Base-by-base conservation (phyloP, 2,113 vertebrate genomes). In the Hemicordylus capensis region DNA sequence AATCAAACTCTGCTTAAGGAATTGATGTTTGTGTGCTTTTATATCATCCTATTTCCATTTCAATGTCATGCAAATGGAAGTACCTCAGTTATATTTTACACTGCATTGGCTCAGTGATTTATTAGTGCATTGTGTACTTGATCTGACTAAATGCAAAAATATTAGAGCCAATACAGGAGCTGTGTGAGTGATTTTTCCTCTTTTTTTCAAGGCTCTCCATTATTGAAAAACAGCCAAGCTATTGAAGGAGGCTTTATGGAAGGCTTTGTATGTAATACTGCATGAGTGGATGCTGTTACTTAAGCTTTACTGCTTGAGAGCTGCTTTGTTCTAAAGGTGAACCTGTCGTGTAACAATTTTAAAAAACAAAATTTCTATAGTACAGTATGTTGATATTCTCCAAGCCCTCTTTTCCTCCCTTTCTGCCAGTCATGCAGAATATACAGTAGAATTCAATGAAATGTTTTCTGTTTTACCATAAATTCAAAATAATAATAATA, bases 61-160 rank as follows among this genome's bases (percentile, higher is more conserved):
- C 61, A 73, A 46, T 61, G 54, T 48, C 69, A 73, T 83, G 69
- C 34, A 83, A 83, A 73, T 83, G 15, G 54, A 70, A 81, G 51
- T 58, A 81, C 34, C 37, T 70, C 66, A 54, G 48, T 56, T 70
- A 70, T 58, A 70, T 81, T 58, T 81, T 73, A 61, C 81, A 73
- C 56, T n/a, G 46, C 69, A 73, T 83, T 73, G 54, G 69, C 74
- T 83, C 81, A 46, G 69, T 83, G 69, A 83, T 83, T 73, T 83
- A 83, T 39, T 83, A 72, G 67, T 59, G 28, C 37, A 58, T 46
- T 82, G 67, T 82, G 81, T 61, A 73, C 56, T 83, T 73, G 69
- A 83, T 73, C 17, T 83, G 54, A 46, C 69, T 83, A 37, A 83
- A 73, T 74, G 69, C 69, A 83, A 83, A 83, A 73, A 73, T 83